Evolutionary conservation across 2,888 invertebrate species (phyloP), one percentile per base, ranked within the genome.

Genomic region (Epiblema foenella): DNA sequence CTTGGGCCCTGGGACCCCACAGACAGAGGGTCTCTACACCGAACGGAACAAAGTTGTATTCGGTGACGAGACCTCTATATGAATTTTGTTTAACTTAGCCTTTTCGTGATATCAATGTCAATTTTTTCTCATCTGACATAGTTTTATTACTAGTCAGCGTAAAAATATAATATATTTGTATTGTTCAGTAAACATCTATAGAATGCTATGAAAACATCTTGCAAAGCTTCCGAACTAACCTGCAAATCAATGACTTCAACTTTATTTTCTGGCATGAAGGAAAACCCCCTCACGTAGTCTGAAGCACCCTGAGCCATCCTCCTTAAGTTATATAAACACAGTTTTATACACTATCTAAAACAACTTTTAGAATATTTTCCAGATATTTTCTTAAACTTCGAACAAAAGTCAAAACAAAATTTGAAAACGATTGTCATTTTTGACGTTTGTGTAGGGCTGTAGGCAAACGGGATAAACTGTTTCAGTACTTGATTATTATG

Each of bases 201-300:
- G n/a, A n/a, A n/a, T n/a, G 49, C 20, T 18, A 52, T 52, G 5
- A 7, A 12, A 37, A 59, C 24, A 57, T 24, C 24, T 42, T 42
- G 51, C 37, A 64, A 57, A 29, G 24, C 56, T 17, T 65, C 59
- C 58, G 10, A 37, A 75, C 79, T 62, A 74, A 90, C 91, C 85
- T 90, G 84, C 66, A 89, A 81, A 67, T 86, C 83, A 11, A 75
- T 69, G 15, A 78, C 74, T 67, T 87, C 85, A 20, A 82, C 68
- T 77, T 85, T 86, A 29, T 63, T 81, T 59, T 85, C 83, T 2
- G 90, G 83, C 86, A 89, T 88, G 75, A 80, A 91, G 33, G 89
- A 90, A 77, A 91, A 92, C 33, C 91, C 92, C 77, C 89, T 81
- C 1, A 87, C 59, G 68, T 85, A 85, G 20, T 81, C 69, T 88